Conservation (phyloP, 2,797 vertebrate species). For the Perodicticus potto region DNA sequence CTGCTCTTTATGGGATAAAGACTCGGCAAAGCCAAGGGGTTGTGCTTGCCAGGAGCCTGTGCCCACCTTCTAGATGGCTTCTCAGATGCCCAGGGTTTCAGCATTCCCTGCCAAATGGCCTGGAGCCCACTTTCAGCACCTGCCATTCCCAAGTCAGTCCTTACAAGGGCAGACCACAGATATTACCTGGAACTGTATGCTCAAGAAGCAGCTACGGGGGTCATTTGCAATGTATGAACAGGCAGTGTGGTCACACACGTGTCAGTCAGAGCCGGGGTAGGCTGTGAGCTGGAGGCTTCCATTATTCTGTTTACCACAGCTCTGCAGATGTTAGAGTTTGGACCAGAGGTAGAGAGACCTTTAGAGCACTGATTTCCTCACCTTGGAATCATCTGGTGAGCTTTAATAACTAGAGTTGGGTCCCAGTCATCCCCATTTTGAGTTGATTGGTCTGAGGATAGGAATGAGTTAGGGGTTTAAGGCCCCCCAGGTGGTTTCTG, state of each 20-base stretch:
- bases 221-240: neutral
- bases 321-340: neutral
- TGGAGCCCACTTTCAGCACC: neutral
- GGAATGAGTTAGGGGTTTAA: neutral
- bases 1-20: neutral
- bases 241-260: neutral
- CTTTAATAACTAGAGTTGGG: neutral
- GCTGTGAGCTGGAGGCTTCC: neutral
- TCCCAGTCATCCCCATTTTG: neutral
- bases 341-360: no score
- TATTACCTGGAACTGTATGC: neutral
- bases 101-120: neutral
- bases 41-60: neutral
- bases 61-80: neutral
- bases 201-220: neutral
- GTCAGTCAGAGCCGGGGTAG: neutral
- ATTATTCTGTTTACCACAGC: neutral
- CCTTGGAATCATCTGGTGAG: neutral
- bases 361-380: neutral
- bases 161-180: neutral
- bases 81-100: neutral
- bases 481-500: neutral
- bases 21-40: neutral
- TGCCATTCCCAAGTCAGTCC: neutral
- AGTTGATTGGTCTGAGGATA: neutral